phyloP scores from a whole-genome alignment of 2,113 vertebrate species.

The Petrocephalus zakoni region DNA sequence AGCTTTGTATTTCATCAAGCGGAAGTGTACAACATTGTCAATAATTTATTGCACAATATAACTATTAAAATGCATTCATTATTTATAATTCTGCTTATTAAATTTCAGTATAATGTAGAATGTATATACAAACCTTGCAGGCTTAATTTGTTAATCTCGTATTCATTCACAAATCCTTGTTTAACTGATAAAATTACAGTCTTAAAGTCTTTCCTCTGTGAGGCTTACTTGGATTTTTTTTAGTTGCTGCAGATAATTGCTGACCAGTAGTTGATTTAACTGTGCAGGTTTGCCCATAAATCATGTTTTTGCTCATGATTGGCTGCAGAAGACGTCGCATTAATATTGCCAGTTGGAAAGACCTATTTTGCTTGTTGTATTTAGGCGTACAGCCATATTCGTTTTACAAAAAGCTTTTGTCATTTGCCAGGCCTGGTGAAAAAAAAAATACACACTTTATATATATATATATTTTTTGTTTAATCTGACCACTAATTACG shows the following conservation, averaged over 20 bases:
- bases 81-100: not conserved
- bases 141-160: not conserved
- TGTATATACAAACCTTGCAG: not conserved
- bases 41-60: not conserved
- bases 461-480: not conserved
- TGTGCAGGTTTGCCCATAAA: not conserved
- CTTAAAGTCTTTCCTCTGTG: not conserved
- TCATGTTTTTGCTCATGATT: not conserved
- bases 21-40: not conserved
- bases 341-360: not conserved
- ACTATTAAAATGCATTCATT: not conserved
- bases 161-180: not conserved
- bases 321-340: not conserved
- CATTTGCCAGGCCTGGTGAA: slow-evolving; percentile 3
- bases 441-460: not conserved
- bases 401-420: not conserved
- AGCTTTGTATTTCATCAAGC: not conserved
- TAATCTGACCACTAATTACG: not conserved
- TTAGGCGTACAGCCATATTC: not conserved
- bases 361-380: not conserved
- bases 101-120: not conserved
- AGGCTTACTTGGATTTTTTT: not conserved
- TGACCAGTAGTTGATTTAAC: slow-evolving; percentile 3
- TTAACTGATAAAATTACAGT: not conserved
- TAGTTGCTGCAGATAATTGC: not conserved